Base-by-base conservation (phyloP, 1,140 invertebrate species). In the Gryon sp. region DNA sequence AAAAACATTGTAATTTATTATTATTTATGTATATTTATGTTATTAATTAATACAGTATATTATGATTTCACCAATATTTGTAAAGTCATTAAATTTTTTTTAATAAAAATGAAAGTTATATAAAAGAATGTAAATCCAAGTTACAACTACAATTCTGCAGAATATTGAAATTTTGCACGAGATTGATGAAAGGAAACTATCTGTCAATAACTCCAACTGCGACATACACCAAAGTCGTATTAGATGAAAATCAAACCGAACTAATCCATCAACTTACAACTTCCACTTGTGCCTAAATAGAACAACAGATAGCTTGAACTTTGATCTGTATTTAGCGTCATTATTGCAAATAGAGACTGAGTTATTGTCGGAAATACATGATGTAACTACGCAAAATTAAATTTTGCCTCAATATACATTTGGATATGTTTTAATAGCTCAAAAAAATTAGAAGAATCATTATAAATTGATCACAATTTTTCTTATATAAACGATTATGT, bases 271-370 rank as follows among this genome's bases (percentile, higher is more conserved):
- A 45, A 16, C 28, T 11, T 40, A 16, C 16, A 46, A 30, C 16
- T 45, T 60, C 6, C 9, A 28, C 16, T 0, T 36, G n/a, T 9
- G 19, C 11, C 11, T 36, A 38, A 46, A 60, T 26, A 26, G 22
- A 46, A 34, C n/a, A 46, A 60, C 26, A 60, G 30, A 48, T 34
- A 48, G 20, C 26, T 36, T 48, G 20, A 60, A 60, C 43, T 60
- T 60, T 46, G 26, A 60, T 46, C 57, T 38, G 14, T 30, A 8
- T 48, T 59, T 26, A 24, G 14, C 12, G 4, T 11, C 12, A 60
- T 60, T 34, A 59, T 45, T 43, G 6, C 2, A n/a, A n/a, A 5
- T 2, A 3, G 22, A 38, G 26, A 45, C 52, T 7, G 11, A 57
- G 38, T 60, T 16, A 24, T 48, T 19, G 38, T 15, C 15, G 9